These are phyloP conservation scores for Lypha dubia DNA, from an alignment of 2,888 invertebrate species.

Conservation along the genomic window DNA sequence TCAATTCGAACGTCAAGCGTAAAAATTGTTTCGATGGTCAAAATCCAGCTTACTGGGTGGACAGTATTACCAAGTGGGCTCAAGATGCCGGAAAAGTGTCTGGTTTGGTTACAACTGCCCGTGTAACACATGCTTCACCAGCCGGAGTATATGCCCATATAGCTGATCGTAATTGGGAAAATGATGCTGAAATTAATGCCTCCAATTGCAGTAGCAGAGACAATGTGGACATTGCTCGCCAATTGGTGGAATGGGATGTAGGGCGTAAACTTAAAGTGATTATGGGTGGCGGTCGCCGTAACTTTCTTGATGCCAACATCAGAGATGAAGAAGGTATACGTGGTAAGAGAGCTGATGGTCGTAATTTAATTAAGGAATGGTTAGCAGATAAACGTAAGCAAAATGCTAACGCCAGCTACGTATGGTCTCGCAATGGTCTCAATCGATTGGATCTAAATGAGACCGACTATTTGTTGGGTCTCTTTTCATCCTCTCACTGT, in stretches of 20 bases:
- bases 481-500: slow-evolving; percentile 85
- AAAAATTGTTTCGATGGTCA: slow-evolving; percentile 87
- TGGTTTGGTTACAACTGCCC: slow-evolving; percentile 89
- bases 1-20: slow-evolving; percentile 87
- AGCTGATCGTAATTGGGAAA: slow-evolving; percentile 89
- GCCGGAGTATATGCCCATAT: slow-evolving; percentile 89
- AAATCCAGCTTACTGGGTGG: slow-evolving; percentile 85
- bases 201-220: slow-evolving; percentile 82
- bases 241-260: slow-evolving; percentile 87
- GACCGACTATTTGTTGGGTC: slow-evolving; percentile 86
- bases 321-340: slow-evolving; percentile 85
- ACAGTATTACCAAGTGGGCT: slow-evolving; percentile 89
- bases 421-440: slow-evolving; percentile 80
- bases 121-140: slow-evolving; percentile 92
- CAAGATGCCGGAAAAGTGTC: slow-evolving; percentile 87
- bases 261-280: slow-evolving; percentile 89
- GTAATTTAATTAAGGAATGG: slow-evolving; percentile 89
- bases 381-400: slow-evolving; percentile 78
- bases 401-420: slow-evolving; percentile 81
- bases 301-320: slow-evolving; percentile 78
- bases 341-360: slow-evolving; percentile 86
- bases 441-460: slow-evolving; percentile 82
- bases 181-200: slow-evolving; percentile 86
- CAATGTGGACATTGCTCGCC: slow-evolving; percentile 89
- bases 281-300: slow-evolving; percentile 81